phyloP scores from a whole-genome alignment of 2,113 vertebrate species.

The Hippocampus zosterae region DNA sequence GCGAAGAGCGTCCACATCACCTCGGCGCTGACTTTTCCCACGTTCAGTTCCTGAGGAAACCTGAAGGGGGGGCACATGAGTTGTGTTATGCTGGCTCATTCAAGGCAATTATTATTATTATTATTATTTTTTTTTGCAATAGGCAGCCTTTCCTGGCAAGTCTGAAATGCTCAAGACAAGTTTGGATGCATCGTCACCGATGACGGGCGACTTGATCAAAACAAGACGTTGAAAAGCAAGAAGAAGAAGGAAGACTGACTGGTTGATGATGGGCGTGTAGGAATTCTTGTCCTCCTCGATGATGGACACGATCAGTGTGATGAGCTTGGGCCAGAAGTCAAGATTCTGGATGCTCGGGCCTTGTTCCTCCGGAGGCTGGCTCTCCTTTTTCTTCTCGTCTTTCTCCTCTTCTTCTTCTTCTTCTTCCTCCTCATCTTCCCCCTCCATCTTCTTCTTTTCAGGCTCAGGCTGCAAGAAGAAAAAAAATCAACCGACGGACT shows the following conservation, averaged over 20 bases:
- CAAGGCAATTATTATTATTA: background rate
- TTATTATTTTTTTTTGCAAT: too few species aligned
- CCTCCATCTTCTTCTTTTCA: constrained; percentile 28
- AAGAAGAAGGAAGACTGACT: constrained; percentile 69
- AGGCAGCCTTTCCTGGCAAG: too few species aligned
- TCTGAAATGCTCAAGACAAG: too few species aligned
- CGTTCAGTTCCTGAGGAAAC: constrained; percentile 87
- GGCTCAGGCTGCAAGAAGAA: constrained; percentile 31
- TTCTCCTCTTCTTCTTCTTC: constrained; percentile 77
- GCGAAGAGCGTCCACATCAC: constrained; percentile 96
- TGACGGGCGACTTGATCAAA: background rate
- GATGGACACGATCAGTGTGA: constrained; percentile 96
- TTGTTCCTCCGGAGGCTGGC: constrained; percentile 77
- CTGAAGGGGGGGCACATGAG: constrained; percentile 44
- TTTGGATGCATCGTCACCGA: too few species aligned
- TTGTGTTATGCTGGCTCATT: background rate
- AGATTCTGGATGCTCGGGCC: constrained; percentile 92
- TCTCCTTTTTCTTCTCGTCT: constrained; percentile 59
- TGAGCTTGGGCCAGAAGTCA: constrained; percentile 98
- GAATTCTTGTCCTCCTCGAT: constrained; percentile 95
- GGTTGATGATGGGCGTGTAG: constrained; percentile 89
- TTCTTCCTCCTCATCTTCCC: constrained; percentile 21
- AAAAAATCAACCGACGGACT: background rate
- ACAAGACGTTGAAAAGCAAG: too few species aligned
- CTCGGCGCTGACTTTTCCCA: constrained; percentile 93